Conservation (phyloP, 1,140 invertebrate species). For the Vanessa tameamea region DNA sequence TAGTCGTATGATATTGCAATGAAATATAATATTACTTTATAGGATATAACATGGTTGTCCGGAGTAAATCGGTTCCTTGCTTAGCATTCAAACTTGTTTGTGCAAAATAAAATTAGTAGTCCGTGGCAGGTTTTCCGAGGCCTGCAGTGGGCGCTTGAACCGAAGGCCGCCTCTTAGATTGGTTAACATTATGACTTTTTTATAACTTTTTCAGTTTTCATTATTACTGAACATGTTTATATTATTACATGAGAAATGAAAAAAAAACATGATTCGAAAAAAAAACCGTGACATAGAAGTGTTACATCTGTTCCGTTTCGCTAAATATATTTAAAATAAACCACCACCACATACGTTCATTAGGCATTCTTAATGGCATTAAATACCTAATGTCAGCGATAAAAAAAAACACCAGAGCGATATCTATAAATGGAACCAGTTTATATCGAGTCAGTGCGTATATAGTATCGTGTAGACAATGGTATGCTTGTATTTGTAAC, state of each 20-base stretch:
- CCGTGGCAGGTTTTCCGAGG: constrained; percentile 66
- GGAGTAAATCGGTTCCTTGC: constrained; percentile 41
- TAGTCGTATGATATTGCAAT: neutral
- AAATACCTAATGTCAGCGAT: constrained; percentile 12
- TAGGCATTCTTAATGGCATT: constrained; percentile 23
- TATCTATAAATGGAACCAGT: constrained; percentile 42
- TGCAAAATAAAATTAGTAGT: constrained; percentile 68
- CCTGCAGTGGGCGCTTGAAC: constrained; percentile 55
- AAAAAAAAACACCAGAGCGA: constrained; percentile 26
- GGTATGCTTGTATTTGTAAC: constrained; percentile 43
- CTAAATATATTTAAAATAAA: neutral
- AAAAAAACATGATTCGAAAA: neutral
- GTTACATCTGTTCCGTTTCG: neutral
- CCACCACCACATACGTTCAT: neutral
- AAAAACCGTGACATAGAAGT: too few species aligned
- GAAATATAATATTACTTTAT: neutral
- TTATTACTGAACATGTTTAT: neutral
- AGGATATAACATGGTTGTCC: constrained; percentile 30
- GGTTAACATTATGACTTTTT: constrained; percentile 17
- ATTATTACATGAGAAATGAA: neutral
- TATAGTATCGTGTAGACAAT: constrained; percentile 43
- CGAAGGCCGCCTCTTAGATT: constrained; percentile 42
- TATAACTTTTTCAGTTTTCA: constrained; percentile 13
- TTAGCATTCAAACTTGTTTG: constrained; percentile 64
- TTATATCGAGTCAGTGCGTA: constrained; percentile 36